Percentiles rank a stretch among this genome's conserved stretches.
phyloP scores from a whole-genome alignment of 1,140 invertebrate species.

The Callitettix versicolor region DNA sequence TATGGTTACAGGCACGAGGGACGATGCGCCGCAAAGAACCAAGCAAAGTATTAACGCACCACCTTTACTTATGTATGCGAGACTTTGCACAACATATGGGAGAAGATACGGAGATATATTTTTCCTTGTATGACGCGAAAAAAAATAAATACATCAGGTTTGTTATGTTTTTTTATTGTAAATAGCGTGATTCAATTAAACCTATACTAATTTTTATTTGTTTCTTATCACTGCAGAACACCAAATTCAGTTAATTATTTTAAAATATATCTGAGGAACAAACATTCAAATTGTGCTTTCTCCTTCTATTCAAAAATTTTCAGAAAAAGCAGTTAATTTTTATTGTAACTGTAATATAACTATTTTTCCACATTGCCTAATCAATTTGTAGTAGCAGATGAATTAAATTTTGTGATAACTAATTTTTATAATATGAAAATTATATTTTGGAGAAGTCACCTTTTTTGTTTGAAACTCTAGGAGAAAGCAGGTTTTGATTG shows the following conservation, averaged over 20 bases:
- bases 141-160: constrained; percentile 45
- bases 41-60: constrained; percentile 62
- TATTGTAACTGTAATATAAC: too few species aligned
- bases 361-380: too few species aligned
- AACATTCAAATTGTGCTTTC: too few species aligned
- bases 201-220: not conserved
- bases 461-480: too few species aligned
- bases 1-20: constrained; percentile 48
- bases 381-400: too few species aligned
- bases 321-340: too few species aligned
- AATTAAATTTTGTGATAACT: too few species aligned
- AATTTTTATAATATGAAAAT: too few species aligned
- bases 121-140: constrained; percentile 74
- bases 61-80: constrained; percentile 77
- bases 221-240: not conserved
- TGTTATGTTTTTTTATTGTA: not conserved
- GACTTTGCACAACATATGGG: constrained; percentile 77
- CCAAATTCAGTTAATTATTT: not conserved
- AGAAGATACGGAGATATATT: constrained; percentile 79
- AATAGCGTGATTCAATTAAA: not conserved
- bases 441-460: too few species aligned
- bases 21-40: constrained; percentile 55
- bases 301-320: too few species aligned
- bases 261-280: not conserved
- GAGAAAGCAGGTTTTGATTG: too few species aligned